Base-by-base conservation (phyloP, 2,888 invertebrate species). In the Mystacides longicornis region DNA sequence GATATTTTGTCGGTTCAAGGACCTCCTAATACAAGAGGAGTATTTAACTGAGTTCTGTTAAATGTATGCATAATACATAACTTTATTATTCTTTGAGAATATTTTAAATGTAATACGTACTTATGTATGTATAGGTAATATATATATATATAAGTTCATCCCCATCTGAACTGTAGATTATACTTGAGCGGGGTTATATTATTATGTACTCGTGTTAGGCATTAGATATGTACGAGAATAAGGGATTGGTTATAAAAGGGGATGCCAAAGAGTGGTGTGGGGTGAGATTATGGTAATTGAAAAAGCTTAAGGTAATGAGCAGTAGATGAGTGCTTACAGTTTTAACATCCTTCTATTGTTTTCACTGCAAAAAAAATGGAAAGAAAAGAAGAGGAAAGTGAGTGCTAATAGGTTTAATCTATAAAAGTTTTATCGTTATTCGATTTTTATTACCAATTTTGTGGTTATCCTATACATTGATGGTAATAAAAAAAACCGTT, bases 301-400 rank as follows among this genome's bases (percentile, higher is more conserved):
- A 58, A 60, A 60, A 58, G 60, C 60, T 60, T 60, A 60, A 50
- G 54, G 56, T 60, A 60, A 60, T 60, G 60, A 60, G 55, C 52
- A 60, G 56, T 52, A 55, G 47, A 58, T 56, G 58, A 58, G 57
- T 58, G 54, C 56, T 56, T 49, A 51, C 51, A 60, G 54, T 60
- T 60, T 60, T 52, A 54, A 51, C 54, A 48, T 51, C 33, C 20
- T 47, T 21, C 49, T 48, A 43, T 56, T 56, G 42, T 49, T 56
- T 49, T 54, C 49, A 54, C 54, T 37, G n/a, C 27, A 23, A 48
- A 48, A 33, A 22, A 53, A 53, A n/a, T n/a, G 37, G 20, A 45
- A 18, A 43, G 16, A 16, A 11, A 43, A 43, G 18, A n/a, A 18
- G 14, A 43, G 47, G 49, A 54, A 49, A 27, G 48, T 49, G 54